Evolutionary conservation across 2,113 vertebrate genomes (phyloP).

Genomic region (Abramis brama): DNA sequence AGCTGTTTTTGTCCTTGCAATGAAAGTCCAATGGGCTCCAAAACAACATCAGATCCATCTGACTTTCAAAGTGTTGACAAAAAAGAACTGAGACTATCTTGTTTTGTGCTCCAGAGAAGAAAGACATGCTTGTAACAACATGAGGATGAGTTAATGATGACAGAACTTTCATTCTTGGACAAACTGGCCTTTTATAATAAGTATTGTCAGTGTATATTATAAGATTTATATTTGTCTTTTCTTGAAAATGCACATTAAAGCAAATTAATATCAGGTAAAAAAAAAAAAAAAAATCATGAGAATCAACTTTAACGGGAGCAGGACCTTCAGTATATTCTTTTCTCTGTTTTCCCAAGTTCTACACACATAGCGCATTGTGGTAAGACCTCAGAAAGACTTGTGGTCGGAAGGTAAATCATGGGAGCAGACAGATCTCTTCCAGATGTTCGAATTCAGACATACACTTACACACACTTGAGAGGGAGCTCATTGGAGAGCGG

Average conservation of each 20-base stretch:
- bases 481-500: constrained; percentile 77
- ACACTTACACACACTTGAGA: constrained; percentile 67
- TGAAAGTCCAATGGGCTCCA: neutral
- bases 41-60: neutral
- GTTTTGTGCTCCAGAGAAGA: neutral
- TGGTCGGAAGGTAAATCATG: constrained; percentile 67
- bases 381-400: constrained; percentile 54
- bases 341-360: constrained; percentile 21
- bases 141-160: neutral
- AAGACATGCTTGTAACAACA: neutral
- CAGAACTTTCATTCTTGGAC: neutral
- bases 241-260: neutral
- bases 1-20: neutral
- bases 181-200: neutral
- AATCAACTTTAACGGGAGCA: neutral
- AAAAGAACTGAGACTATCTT: neutral
- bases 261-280: neutral
- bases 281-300: neutral
- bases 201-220: neutral
- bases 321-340: constrained; percentile 15
- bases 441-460: constrained; percentile 74
- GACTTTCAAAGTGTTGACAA: neutral
- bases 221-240: neutral
- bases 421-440: constrained; percentile 73
- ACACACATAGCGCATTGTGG: constrained; percentile 59